Base-by-base conservation (phyloP, 2,113 vertebrate species). In the Neogobius melanostomus region DNA sequence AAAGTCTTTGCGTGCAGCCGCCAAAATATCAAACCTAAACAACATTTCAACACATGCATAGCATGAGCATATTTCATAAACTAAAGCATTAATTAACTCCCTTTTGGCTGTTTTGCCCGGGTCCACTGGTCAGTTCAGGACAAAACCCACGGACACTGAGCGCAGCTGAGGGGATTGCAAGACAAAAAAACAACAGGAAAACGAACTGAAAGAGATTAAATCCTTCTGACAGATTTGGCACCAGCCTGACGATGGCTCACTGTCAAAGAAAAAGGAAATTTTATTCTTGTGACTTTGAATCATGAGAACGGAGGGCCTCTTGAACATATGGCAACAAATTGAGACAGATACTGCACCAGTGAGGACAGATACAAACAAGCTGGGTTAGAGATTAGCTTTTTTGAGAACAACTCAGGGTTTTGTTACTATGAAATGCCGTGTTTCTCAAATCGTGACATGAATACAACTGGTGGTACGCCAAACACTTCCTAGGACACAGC, bases 141-240 rank as follows among this genome's bases (percentile, higher is more conserved):
- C 63, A 69, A 21, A 47, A 69, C 64, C 21, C 48, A 49, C 50
- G 48, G 69, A 46, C 28, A 49, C 51, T 14, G 53, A 70, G 49
- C 15, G 11, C 83, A 86, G 84, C 85, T 85, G 78, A 2, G 77
- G 68, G 49, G 76, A 78, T 68, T 42, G 67, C 47, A 3, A 59
- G 1, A 50, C 69, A 71, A 80, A 79, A 56, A 47, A 10, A 42
- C 6, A 81, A 81, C 62, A 70, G 66, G 72, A 76, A 61, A 80
- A 75, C 5, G 5, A 6, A 64, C 80, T 71, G 75, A 68, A 80
- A 47, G 52, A 80, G 75, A 86, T 82, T 79, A 82, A 83, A 79
- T 80, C 75, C 68, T 66, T 74, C 69, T 78, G 74, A 81, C 64
- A 77, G 67, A 79, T 77, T 54, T 87, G 86, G 87, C 86, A 78